Evolutionary conservation across 2,888 invertebrate species (phyloP).

Genomic region (Augochlorella aurata): DNA sequence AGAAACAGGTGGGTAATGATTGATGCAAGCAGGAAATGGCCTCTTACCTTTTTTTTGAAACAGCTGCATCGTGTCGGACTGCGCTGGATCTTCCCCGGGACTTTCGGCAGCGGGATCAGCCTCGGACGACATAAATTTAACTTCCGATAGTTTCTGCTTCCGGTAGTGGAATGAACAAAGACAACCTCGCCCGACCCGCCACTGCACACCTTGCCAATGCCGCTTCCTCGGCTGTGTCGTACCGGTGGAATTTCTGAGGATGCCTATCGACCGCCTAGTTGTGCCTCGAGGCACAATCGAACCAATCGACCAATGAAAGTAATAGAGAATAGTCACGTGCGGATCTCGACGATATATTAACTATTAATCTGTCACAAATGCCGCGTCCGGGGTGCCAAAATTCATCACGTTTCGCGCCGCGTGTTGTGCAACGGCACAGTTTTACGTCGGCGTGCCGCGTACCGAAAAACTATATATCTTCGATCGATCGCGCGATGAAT

Average conservation of each 20-base stretch:
- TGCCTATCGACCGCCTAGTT: constrained; percentile 62
- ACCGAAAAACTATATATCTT: not conserved
- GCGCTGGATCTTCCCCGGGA: constrained; percentile 49
- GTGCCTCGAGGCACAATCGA: constrained; percentile 54
- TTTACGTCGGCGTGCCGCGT: not conserved
- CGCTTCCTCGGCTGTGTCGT: constrained; percentile 28
- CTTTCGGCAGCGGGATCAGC: constrained; percentile 13
- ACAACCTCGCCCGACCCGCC: constrained; percentile 47
- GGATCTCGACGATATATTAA: constrained; percentile 51
- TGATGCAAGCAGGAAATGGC: not conserved
- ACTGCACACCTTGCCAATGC: constrained; percentile 41
- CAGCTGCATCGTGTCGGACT: constrained; percentile 60
- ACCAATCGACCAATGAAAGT: constrained; percentile 67
- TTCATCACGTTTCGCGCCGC: not conserved
- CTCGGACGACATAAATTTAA: constrained; percentile 38
- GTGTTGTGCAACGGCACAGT: not conserved
- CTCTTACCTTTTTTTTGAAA: constrained; percentile 62
- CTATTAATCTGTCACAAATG: constrained; percentile 48
- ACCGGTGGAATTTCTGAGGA: constrained; percentile 59
- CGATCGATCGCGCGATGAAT: not conserved
- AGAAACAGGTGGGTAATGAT: not conserved
- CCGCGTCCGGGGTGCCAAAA: not conserved
- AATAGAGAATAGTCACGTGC: constrained; percentile 69
- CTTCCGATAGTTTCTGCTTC: constrained; percentile 1
- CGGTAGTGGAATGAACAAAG: constrained; percentile 8